phyloP scores from a whole-genome alignment of 1,140 invertebrate genomes.

The Drosophila baimaii region DNA sequence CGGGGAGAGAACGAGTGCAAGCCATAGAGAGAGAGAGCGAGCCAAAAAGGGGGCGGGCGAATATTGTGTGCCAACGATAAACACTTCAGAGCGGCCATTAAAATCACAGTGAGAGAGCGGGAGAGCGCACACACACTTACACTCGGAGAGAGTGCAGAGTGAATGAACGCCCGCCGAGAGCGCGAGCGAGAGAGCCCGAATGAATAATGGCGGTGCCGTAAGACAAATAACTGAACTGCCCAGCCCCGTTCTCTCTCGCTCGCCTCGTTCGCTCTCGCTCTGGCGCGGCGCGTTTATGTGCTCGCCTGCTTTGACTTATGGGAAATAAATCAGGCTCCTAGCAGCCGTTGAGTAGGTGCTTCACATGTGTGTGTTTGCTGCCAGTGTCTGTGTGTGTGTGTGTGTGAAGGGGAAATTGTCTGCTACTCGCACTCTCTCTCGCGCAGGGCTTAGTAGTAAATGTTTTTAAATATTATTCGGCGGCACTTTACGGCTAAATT shows the following conservation, averaged over 20 bases:
- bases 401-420: slow-evolving; percentile 50
- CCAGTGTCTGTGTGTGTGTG: slow-evolving; percentile 23
- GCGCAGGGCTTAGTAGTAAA: slow-evolving; percentile 40
- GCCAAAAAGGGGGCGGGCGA: slow-evolving; percentile 76
- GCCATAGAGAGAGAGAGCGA: slow-evolving; percentile 20
- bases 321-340: slow-evolving; percentile 76
- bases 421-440: slow-evolving; percentile 20
- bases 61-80: slow-evolving; percentile 84
- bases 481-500: slow-evolving; percentile 36
- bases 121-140: slow-evolving; percentile 43
- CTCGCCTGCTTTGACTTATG: slow-evolving; percentile 80
- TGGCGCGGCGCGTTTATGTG: slow-evolving; percentile 55
- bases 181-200: slow-evolving; percentile 55
- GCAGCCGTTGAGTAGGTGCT: slow-evolving; percentile 47
- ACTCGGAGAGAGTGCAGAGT: slow-evolving; percentile 37
- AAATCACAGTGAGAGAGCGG: slow-evolving; percentile 75
- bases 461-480: slow-evolving; percentile 38
- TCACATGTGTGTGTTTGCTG: slow-evolving; percentile 13
- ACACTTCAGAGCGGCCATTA: slow-evolving; percentile 85
- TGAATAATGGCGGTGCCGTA: slow-evolving; percentile 84
- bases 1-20: slow-evolving; percentile 50
- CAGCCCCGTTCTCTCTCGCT: slow-evolving; percentile 70
- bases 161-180: slow-evolving; percentile 57
- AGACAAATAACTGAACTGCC: slow-evolving; percentile 77
- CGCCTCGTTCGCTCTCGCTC: slow-evolving; percentile 47